These are phyloP conservation scores for Trachops cirrhosus DNA, from an alignment of 2,797 vertebrate species.

Conservation along the genomic window DNA sequence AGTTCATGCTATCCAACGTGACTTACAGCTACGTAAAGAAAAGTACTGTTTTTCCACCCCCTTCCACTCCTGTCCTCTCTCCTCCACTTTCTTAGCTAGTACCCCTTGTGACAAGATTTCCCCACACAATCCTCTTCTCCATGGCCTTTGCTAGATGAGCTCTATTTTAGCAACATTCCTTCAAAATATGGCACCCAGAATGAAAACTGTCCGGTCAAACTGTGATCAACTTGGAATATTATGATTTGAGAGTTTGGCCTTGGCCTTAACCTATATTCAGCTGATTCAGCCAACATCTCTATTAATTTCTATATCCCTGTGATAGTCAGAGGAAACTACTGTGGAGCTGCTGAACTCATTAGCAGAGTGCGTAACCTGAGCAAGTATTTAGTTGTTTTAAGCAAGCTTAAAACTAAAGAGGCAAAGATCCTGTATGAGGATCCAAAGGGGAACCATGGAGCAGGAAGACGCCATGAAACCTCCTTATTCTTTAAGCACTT, in stretches of 20 bases:
- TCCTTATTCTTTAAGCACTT: slow-evolving; percentile 3
- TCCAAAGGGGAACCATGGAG: neutral
- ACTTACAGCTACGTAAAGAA: neutral
- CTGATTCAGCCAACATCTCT: neutral
- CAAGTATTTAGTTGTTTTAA: neutral
- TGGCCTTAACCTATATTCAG: neutral
- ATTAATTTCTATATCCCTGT: neutral
- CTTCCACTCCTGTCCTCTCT: neutral
- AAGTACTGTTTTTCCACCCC: neutral
- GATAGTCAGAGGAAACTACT: neutral
- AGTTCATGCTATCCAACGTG: neutral
- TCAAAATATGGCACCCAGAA: neutral
- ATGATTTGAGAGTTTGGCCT: neutral
- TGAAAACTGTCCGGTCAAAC: neutral
- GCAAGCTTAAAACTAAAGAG: neutral
- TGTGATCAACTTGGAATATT: neutral
- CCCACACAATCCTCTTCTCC: neutral
- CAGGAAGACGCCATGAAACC: neutral
- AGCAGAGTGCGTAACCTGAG: neutral
- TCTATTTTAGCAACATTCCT: neutral
- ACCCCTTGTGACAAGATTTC: neutral
- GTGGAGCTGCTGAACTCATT: neutral
- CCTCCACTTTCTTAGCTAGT: neutral
- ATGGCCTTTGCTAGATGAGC: neutral
- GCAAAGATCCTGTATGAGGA: neutral